Percentiles rank a stretch among this genome's conserved stretches.
phyloP scores from a whole-genome alignment of 2,888 invertebrate genomes.

The Cheilosia urbana region DNA sequence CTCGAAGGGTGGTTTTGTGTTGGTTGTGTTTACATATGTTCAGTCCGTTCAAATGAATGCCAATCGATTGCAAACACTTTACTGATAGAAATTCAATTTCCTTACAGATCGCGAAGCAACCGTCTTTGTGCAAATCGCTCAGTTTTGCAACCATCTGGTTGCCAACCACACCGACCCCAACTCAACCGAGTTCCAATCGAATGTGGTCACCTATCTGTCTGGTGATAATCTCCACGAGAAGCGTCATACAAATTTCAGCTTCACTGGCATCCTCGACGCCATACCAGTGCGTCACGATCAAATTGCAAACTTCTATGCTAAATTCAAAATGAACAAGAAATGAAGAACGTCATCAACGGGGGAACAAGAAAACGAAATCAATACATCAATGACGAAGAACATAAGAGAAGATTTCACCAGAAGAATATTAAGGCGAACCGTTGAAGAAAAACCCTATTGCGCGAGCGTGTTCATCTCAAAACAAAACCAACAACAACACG shows the following conservation, averaged over 20 bases:
- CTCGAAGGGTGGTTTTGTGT: too few relatives aligned
- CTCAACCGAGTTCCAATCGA: conserved; percentile 82
- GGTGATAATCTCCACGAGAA: conserved; percentile 85
- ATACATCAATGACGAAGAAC: conserved; percentile 74
- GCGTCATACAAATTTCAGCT: conserved; percentile 86
- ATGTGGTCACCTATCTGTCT: conserved; percentile 91
- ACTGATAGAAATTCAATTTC: conserved; percentile 7
- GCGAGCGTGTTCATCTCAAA: conserved; percentile 71
- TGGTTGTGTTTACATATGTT: too few relatives aligned
- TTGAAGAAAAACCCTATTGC: conserved; percentile 72
- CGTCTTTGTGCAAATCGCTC: conserved; percentile 83
- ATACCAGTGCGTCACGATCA: conserved; percentile 93
- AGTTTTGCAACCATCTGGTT: conserved; percentile 83
- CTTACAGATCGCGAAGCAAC: conserved; percentile 82
- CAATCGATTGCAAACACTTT: neutral
- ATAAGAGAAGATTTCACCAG: conserved; percentile 74
- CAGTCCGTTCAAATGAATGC: neutral
- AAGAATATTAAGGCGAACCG: conserved; percentile 74
- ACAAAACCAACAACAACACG: conserved; percentile 56
- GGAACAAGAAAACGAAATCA: conserved; percentile 72
- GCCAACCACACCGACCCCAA: conserved; percentile 85
- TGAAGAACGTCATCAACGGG: conserved; percentile 78
- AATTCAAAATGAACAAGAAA: conserved; percentile 90
- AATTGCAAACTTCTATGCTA: conserved; percentile 92
- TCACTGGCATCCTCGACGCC: conserved; percentile 90